Evolutionary conservation across 2,888 invertebrate species (phyloP).

Genomic region (Nineta flava): DNA sequence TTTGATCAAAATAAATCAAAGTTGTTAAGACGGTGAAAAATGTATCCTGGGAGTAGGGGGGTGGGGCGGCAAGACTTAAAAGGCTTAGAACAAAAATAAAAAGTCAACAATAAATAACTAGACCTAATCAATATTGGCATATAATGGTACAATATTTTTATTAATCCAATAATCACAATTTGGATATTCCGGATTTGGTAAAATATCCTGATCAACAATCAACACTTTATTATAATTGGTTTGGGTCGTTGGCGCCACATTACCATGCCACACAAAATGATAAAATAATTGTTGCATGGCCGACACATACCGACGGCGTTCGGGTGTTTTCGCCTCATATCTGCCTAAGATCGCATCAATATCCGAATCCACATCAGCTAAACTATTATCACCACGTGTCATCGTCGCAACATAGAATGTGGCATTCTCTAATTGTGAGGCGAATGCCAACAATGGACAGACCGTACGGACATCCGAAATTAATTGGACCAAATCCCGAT

Average conservation of each 20-base stretch:
- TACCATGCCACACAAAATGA: conserved; percentile 65
- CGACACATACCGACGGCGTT: conserved; percentile 56
- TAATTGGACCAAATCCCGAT: conserved; percentile 49
- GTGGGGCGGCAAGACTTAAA: too few relatives aligned
- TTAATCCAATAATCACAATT: conserved; percentile 65
- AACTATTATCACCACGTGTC: conserved; percentile 30
- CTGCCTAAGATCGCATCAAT: conserved; percentile 63
- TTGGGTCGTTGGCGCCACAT: conserved; percentile 41
- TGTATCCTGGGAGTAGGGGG: too few relatives aligned
- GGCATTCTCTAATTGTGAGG: conserved; percentile 41
- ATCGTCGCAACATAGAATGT: conserved; percentile 63
- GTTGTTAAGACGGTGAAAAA: too few relatives aligned
- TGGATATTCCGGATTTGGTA: conserved; percentile 45
- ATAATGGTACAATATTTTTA: conserved; percentile 56
- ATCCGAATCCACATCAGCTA: conserved; percentile 49
- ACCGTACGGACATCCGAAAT: conserved; percentile 64
- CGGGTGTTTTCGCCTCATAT: conserved; percentile 53
- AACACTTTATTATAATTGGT: conserved; percentile 36
- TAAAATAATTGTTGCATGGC: conserved; percentile 73
- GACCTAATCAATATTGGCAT: conserved; percentile 54
- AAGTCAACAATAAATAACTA: not conserved
- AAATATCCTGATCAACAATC: conserved; percentile 53
- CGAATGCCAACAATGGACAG: conserved; percentile 58
- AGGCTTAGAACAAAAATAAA: not conserved
- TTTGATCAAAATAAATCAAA: too few relatives aligned